phyloP scores from a whole-genome alignment of 2,888 invertebrate species.

The Amorpha juglandis region DNA sequence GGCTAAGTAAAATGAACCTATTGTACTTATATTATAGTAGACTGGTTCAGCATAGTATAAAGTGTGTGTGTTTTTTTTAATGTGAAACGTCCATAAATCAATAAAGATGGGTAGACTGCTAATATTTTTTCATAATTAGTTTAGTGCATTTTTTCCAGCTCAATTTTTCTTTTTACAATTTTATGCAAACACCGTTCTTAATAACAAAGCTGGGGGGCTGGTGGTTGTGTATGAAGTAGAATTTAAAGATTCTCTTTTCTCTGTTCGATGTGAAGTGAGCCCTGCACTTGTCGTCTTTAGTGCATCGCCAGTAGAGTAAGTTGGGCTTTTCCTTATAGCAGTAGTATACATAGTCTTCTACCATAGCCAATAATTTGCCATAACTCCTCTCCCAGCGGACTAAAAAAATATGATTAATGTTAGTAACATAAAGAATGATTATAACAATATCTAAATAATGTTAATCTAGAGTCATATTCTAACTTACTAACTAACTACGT shows the following conservation, averaged over 20 bases:
- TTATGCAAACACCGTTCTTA: slow-evolving; percentile 36
- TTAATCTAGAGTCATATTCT: too few relatives aligned
- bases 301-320: slow-evolving; percentile 39
- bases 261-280: slow-evolving; percentile 5
- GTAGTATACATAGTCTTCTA: slow-evolving; percentile 4
- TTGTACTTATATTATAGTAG: too few relatives aligned
- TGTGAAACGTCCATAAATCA: too few relatives aligned
- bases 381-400: slow-evolving; percentile 27
- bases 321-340: slow-evolving; percentile 16
- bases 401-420: slow-evolving; percentile 23
- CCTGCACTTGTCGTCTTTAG: slow-evolving; percentile 30
- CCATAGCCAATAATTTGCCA: not conserved
- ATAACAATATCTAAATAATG: not conserved
- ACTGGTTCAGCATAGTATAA: too few relatives aligned
- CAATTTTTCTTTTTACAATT: slow-evolving; percentile 14
- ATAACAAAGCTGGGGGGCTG: slow-evolving; percentile 34
- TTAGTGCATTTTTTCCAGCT: not conserved
- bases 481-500: too few relatives aligned
- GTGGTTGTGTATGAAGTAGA: slow-evolving; percentile 34
- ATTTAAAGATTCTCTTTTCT: not conserved
- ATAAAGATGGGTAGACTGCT: too few relatives aligned
- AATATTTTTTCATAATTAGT: too few relatives aligned
- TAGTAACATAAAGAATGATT: not conserved
- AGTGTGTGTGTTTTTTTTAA: too few relatives aligned
- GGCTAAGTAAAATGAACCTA: too few relatives aligned